These are phyloP conservation scores for Habroteleia sp. DNA, from an alignment of 2,888 invertebrate genomes.

Conservation along the genomic window DNA sequence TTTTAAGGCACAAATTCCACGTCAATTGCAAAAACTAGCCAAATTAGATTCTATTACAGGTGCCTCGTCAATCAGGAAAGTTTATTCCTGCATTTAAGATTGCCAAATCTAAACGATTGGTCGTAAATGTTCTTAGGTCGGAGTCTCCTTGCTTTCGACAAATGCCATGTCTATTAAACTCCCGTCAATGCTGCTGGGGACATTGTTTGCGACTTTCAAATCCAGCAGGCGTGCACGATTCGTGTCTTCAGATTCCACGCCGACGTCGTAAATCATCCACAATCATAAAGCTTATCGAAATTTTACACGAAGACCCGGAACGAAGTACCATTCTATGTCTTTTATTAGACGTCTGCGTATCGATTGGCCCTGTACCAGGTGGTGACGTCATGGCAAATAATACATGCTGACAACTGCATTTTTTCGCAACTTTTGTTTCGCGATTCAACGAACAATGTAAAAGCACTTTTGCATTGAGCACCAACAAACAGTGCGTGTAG, in stretches of 20 bases:
- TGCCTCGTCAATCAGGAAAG: no score
- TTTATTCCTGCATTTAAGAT: no score
- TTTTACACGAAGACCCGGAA: conserved; percentile 51
- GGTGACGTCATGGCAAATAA: conserved; percentile 32
- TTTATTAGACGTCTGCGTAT: conserved; percentile 44
- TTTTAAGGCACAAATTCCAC: no score
- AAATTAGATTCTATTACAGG: no score
- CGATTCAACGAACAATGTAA: conserved; percentile 16
- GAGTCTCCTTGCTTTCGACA: no score
- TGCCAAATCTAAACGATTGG: no score
- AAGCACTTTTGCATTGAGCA: conserved; percentile 28
- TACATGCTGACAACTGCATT: conserved; percentile 10
- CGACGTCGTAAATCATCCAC: conserved; percentile 38
- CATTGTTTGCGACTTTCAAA: conserved; percentile 8
- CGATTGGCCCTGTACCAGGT: conserved; percentile 56
- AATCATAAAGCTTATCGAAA: conserved; percentile 52
- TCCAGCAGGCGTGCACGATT: conserved; percentile 12
- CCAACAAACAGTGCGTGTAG: conserved; percentile 44
- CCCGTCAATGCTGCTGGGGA: not conserved
- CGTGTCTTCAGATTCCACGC: conserved; percentile 26
- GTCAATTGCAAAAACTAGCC: no score
- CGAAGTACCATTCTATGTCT: conserved; percentile 53
- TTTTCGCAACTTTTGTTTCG: conserved; percentile 26
- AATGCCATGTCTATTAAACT: conserved; percentile 25
- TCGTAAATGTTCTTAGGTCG: no score